Evolutionary conservation across 2,888 invertebrate genomes (phyloP), one percentile per base, ranked within the genome.

Genomic region (Aspidapion aeneum): DNA sequence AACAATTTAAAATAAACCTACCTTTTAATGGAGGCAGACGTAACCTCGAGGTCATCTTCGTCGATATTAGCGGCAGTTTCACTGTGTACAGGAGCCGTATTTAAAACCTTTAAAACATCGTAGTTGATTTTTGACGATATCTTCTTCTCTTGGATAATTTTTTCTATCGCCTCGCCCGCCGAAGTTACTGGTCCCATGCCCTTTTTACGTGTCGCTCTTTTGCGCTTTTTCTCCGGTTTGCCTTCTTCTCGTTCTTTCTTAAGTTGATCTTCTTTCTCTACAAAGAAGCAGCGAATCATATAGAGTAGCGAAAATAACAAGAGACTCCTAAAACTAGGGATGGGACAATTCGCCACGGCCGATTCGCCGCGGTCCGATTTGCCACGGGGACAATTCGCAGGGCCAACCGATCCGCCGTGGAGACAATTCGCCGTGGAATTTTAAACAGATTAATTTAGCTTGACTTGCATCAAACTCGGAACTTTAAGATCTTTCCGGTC

Each of bases 101-200:
- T 90, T 61, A 97, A 81, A 71, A 90, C 92, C 78, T 92, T 93
- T 64, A 98, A 81, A 50, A 98, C 97, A 71, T 98, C 98, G 75
- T 99, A 99, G 81, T 99, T 98, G 61, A 99, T 97, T 84, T 99
- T 99, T 2, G 88, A 89, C 1, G 98, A 98, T 69, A 98, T 91
- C 76, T 93, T 93, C 81, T 96, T 96, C 77, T 98, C 98, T 70
- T 92, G 93, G 18, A 98, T 82, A 88, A 98, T 96, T 81, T 96
- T 96, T 77, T 95, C 94, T 55, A 98, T 95, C 0, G 98, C 98
- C 52, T 70, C 70, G 1, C 92, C 93, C 61, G 86, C 86, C 0
- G 88, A 87, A 63, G 80, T 85, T 0, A 90, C 88, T 0, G 90
- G 89, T 49, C 85, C 86, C 54, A 86, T 84, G 81, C 82, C 82